Conservation (phyloP, 2,797 vertebrate species). For the Tenualosa ilisha region DNA sequence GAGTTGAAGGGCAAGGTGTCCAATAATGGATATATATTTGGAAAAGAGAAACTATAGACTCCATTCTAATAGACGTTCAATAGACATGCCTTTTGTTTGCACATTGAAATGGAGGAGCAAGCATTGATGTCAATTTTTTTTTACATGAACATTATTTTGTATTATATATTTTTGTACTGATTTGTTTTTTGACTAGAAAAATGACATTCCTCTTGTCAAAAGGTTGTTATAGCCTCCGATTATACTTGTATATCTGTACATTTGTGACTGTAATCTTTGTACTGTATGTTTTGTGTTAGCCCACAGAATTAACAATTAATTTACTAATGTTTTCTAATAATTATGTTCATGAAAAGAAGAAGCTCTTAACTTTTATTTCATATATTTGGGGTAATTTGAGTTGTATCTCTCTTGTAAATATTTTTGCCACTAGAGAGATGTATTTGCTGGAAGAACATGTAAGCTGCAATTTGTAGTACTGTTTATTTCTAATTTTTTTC, state of each 20-base stretch:
- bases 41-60: constrained; percentile 1
- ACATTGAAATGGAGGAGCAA: constrained; percentile 72
- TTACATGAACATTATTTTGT: constrained; percentile 69
- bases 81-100: constrained; percentile 70
- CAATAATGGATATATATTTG: constrained; percentile 28
- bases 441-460: constrained; percentile 46
- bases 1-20: constrained; percentile 60
- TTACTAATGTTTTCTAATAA: constrained; percentile 43
- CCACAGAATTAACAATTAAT: constrained; percentile 53
- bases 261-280: constrained; percentile 68
- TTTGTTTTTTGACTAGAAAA: constrained; percentile 66
- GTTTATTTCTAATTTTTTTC: constrained; percentile 10
- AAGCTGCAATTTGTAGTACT: constrained; percentile 16
- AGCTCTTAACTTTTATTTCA: constrained; percentile 60
- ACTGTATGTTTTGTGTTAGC: constrained; percentile 63
- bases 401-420: constrained; percentile 66
- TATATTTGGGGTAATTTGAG: constrained; percentile 52
- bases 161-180: constrained; percentile 82
- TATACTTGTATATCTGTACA: constrained; percentile 79
- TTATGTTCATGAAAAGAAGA: constrained; percentile 46
- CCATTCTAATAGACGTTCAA: constrained; percentile 25
- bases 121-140: constrained; percentile 78
- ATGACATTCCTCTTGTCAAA: constrained; percentile 66
- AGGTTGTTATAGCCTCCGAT: constrained; percentile 69
- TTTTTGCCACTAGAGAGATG: constrained; percentile 55